Conservation (phyloP, 2,113 vertebrate species). For the Riparia riparia region DNA sequence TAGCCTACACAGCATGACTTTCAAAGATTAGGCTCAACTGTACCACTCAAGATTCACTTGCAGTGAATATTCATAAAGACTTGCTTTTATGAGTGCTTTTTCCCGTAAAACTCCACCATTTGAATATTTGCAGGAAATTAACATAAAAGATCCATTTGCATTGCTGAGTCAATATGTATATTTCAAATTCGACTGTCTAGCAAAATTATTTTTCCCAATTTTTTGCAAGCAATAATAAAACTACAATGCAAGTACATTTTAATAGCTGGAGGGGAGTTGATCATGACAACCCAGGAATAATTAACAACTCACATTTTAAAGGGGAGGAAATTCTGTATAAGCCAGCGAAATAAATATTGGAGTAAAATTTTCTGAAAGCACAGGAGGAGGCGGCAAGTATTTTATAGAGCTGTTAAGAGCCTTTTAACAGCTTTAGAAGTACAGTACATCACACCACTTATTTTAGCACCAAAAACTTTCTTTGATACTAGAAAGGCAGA, state of each 20-base stretch:
- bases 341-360: slow-evolving; percentile 69
- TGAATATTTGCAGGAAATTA: slow-evolving; percentile 55
- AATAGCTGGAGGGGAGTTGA: slow-evolving; percentile 61
- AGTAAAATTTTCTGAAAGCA: slow-evolving; percentile 67
- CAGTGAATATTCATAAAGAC: slow-evolving; percentile 27
- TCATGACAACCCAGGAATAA: slow-evolving; percentile 65
- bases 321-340: slow-evolving; percentile 68
- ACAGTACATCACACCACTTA: slow-evolving; percentile 60
- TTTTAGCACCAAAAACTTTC: slow-evolving; percentile 67
- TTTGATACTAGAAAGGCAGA: slow-evolving; percentile 48
- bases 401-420: slow-evolving; percentile 75
- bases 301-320: slow-evolving; percentile 68
- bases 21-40: slow-evolving; percentile 23
- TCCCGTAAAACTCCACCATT: not conserved
- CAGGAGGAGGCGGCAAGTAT: slow-evolving; percentile 65
- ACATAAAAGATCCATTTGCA: slow-evolving; percentile 43
- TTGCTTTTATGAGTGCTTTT: slow-evolving; percentile 21
- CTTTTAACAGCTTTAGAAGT: slow-evolving; percentile 73
- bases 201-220: slow-evolving; percentile 45
- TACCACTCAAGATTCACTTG: slow-evolving; percentile 23
- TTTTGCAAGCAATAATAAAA: slow-evolving; percentile 63
- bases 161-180: slow-evolving; percentile 42
- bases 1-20: not conserved
- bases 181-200: slow-evolving; percentile 54
- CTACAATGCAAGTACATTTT: slow-evolving; percentile 63